phyloP scores from a whole-genome alignment of 2,113 vertebrate genomes.

The Oryzias celebensis region DNA sequence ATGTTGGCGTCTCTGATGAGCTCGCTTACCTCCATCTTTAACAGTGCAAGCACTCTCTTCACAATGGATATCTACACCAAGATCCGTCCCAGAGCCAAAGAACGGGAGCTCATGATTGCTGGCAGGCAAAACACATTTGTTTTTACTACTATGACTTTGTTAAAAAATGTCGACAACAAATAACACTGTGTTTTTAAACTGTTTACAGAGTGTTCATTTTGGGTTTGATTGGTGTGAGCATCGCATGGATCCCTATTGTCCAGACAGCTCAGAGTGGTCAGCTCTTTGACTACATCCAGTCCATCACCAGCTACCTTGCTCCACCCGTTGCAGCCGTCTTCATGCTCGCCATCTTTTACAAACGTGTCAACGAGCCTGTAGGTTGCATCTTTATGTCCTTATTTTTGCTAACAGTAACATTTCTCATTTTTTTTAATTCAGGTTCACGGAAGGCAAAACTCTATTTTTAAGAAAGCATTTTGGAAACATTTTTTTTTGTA shows the following conservation, averaged over 20 bases:
- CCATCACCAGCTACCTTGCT: conserved; percentile 89
- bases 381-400: no score
- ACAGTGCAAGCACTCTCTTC: conserved; percentile 96
- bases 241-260: conserved; percentile 95
- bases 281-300: conserved; percentile 97
- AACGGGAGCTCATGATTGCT: conserved; percentile 88
- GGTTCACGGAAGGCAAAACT: no score
- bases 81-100: conserved; percentile 80
- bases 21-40: conserved; percentile 96
- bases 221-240: conserved; percentile 91
- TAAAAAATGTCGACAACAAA: no score
- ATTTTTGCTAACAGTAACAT: no score
- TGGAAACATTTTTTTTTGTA: no score
- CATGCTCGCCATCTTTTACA: conserved; percentile 90
- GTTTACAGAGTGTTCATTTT: conserved; percentile 81
- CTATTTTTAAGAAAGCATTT: no score
- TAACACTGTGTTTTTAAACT: no score
- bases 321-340: conserved; percentile 92
- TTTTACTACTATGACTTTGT: no score
- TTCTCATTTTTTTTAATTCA: no score
- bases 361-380: conserved; percentile 85
- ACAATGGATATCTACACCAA: conserved; percentile 95
- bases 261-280: conserved; percentile 96
- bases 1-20: conserved; percentile 98
- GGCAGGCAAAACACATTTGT: conserved; percentile 67